Conservation (phyloP, 1,140 invertebrate species). For the Tetragnatha versicolor region DNA sequence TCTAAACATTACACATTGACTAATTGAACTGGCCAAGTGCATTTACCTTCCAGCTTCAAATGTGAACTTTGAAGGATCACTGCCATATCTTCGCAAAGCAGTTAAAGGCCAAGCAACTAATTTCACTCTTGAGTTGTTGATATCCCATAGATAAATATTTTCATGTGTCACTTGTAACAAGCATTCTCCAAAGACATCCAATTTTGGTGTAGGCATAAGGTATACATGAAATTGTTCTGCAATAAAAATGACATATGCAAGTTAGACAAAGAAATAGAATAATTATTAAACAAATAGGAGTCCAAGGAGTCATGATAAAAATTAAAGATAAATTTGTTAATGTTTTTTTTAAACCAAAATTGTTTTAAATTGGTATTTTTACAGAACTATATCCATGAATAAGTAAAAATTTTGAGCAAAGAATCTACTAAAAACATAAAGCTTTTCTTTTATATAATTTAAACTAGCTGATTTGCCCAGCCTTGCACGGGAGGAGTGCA, state of each 20-base stretch:
- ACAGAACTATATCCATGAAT: no score
- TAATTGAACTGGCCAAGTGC: no score
- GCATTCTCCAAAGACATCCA: slow-evolving; percentile 62
- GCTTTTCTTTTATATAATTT: no score
- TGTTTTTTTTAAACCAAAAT: not conserved
- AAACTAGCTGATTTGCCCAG: no score
- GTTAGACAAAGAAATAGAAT: not conserved
- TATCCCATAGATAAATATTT: slow-evolving; percentile 61
- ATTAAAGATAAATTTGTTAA: not conserved
- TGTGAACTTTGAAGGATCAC: slow-evolving; percentile 62
- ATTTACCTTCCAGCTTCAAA: slow-evolving; percentile 62
- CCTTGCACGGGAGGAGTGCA: no score
- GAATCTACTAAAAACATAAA: no score
- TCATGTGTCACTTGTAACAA: slow-evolving; percentile 62
- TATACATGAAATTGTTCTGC: slow-evolving; percentile 62
- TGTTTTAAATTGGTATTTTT: no score
- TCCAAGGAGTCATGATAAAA: not conserved
- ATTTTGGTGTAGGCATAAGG: slow-evolving; percentile 60
- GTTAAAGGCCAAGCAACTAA: slow-evolving; percentile 62
- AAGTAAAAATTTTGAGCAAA: no score
- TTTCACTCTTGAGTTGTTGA: slow-evolving; percentile 58
- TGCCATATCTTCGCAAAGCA: slow-evolving; percentile 61
- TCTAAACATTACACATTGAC: no score
- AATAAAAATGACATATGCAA: not conserved
- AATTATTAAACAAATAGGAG: no score